These are phyloP conservation scores for Ophion slaviceki DNA, from an alignment of 2,888 invertebrate species.

Conservation along the genomic window DNA sequence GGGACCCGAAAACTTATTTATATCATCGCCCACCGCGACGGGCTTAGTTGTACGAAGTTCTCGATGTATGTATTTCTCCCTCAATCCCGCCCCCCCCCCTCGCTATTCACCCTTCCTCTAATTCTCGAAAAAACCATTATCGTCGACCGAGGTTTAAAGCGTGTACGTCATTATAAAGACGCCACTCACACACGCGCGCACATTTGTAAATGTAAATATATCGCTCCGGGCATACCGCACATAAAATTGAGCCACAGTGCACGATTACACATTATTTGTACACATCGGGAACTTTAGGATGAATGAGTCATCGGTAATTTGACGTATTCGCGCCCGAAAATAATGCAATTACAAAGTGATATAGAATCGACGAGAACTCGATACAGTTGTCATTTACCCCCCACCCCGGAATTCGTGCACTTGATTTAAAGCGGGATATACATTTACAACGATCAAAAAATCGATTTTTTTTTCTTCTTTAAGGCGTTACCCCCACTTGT, in stretches of 20 bases:
- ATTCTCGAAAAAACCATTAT: slow-evolving; percentile 61
- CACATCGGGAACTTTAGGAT: not conserved
- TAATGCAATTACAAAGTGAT: not conserved
- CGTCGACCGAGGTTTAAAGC: slow-evolving; percentile 31
- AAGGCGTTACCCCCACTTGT: too few species aligned
- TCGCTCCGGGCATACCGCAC: not conserved
- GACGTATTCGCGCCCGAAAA: not conserved
- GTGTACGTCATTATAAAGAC: slow-evolving; percentile 17
- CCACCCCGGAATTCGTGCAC: too few species aligned
- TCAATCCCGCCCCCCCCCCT: too few species aligned
- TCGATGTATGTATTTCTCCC: not conserved
- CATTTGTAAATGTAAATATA: slow-evolving; percentile 6
- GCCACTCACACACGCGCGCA: not conserved
- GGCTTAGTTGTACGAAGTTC: slow-evolving; percentile 24
- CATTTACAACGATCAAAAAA: too few species aligned
- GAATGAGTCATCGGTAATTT: not conserved
- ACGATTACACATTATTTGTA: slow-evolving; percentile 10
- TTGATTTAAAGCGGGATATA: too few species aligned
- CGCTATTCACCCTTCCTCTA: slow-evolving; percentile 36
- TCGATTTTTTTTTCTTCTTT: too few species aligned
- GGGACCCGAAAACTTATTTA: slow-evolving; percentile 54
- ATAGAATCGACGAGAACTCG: not conserved
- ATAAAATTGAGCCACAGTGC: slow-evolving; percentile 24
- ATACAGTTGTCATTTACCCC: too few species aligned
- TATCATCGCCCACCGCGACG: slow-evolving; percentile 58